A percentile compares a stretch with the other conserved stretches of the same genome.
These are phyloP conservation scores for Meriones unguiculatus DNA, from an alignment of 2,113 vertebrate species.

Conservation along the genomic window DNA sequence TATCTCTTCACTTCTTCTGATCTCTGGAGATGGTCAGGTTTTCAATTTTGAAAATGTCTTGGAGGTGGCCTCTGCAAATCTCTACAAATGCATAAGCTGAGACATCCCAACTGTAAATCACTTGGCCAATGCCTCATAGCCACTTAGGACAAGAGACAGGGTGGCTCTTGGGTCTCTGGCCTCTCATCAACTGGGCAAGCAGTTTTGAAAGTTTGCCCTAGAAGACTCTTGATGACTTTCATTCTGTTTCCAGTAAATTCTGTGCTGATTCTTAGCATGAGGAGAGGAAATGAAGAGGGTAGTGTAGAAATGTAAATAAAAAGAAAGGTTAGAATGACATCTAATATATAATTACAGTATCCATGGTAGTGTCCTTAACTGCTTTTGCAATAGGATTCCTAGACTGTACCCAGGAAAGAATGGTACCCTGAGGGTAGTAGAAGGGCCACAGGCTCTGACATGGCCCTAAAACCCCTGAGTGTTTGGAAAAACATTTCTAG, in stretches of 20 bases:
- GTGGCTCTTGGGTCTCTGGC: not conserved
- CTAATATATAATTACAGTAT: slow-evolving; percentile 86
- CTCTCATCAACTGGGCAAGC: slow-evolving; percentile 52
- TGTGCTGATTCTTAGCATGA: slow-evolving; percentile 86
- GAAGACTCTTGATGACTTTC: slow-evolving; percentile 85
- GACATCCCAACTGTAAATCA: not conserved
- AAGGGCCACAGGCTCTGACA: not conserved
- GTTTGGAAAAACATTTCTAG: not conserved
- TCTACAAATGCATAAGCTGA: not conserved
- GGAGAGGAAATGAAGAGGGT: slow-evolving; percentile 86
- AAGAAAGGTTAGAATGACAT: slow-evolving; percentile 84
- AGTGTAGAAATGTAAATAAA: slow-evolving; percentile 88
- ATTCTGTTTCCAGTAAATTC: slow-evolving; percentile 88
- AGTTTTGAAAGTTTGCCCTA: slow-evolving; percentile 82
- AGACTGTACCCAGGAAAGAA: slow-evolving; percentile 55
- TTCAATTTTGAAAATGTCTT: not conserved
- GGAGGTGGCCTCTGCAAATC: not conserved
- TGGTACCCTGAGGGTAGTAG: not conserved
- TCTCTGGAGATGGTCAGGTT: not conserved
- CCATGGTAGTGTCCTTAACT: slow-evolving; percentile 66
- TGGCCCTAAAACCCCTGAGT: not conserved
- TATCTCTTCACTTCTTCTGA: not conserved
- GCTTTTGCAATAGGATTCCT: slow-evolving; percentile 18
- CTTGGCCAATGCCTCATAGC: not conserved
- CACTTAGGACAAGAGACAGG: not conserved